Evolutionary conservation across 2,888 invertebrate genomes (phyloP).

Genomic region (Brachycybe producta): DNA sequence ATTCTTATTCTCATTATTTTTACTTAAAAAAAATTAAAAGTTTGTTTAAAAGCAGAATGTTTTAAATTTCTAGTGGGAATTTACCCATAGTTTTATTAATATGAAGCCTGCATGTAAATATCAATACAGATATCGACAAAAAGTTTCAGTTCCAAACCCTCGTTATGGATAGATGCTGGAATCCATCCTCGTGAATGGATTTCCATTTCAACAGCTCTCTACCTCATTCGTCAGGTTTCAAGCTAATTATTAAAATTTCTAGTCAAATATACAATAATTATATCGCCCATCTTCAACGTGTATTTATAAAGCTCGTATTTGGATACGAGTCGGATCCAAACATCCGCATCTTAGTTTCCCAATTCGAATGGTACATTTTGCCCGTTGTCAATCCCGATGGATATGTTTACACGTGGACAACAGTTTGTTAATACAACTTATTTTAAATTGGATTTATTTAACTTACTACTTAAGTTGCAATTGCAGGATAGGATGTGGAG

Average conservation of each 20-base stretch:
- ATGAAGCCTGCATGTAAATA: too few relatives aligned
- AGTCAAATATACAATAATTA: background rate
- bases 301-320: background rate
- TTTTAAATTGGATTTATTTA: background rate
- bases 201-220: background rate
- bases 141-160: too few relatives aligned
- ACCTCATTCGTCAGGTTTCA: constrained; percentile 2
- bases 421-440: constrained; percentile 14
- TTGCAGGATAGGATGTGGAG: constrained; percentile 27
- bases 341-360: constrained; percentile 21
- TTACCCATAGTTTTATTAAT: too few relatives aligned
- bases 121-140: too few relatives aligned
- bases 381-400: constrained; percentile 30
- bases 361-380: constrained; percentile 26
- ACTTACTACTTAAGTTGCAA: too few relatives aligned
- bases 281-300: too few relatives aligned
- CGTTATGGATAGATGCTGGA: constrained; percentile 1
- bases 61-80: too few relatives aligned
- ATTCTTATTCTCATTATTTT: too few relatives aligned
- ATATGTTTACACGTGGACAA: constrained; percentile 27
- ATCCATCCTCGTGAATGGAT: constrained; percentile 8
- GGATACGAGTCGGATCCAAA: constrained; percentile 15
- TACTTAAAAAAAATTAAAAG: too few relatives aligned
- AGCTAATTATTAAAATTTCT: background rate
- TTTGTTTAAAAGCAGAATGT: too few relatives aligned